Evolutionary conservation across 2,888 invertebrate genomes (phyloP).

Genomic region (Diogma glabrata): DNA sequence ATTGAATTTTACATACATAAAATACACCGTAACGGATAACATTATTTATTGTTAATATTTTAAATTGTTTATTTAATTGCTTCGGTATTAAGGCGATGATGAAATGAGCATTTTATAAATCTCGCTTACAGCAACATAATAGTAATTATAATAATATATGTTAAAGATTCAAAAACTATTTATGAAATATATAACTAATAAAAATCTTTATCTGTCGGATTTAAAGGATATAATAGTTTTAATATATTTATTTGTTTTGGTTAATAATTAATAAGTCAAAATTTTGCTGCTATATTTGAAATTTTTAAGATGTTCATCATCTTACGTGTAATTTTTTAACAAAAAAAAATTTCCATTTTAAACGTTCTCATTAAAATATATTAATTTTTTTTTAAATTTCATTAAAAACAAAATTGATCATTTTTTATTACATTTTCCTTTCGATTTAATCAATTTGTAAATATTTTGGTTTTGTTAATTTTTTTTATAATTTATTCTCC

Average conservation of each 20-base stretch:
- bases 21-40: too few relatives aligned
- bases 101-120: slow-evolving; percentile 9
- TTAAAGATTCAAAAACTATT: too few relatives aligned
- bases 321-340: too few relatives aligned
- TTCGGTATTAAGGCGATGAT: slow-evolving; percentile 8
- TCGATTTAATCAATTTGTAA: too few relatives aligned
- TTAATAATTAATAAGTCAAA: not conserved
- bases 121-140: slow-evolving; percentile 7
- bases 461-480: too few relatives aligned
- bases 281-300: slow-evolving; percentile 7
- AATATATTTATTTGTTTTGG: slow-evolving; percentile 1
- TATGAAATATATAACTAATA: slow-evolving; percentile 1
- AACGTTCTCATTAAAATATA: too few relatives aligned
- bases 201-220: not conserved
- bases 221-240: not conserved
- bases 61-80: slow-evolving; percentile 3
- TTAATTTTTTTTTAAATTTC: too few relatives aligned
- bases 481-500: too few relatives aligned
- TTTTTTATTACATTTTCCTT: too few relatives aligned
- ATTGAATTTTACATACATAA: too few relatives aligned
- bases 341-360: too few relatives aligned
- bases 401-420: too few relatives aligned
- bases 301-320: slow-evolving; percentile 9
- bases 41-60: not conserved
- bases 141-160: not conserved